Conservation (phyloP, 2,888 invertebrate species). For the Melinopterus prodromus region DNA sequence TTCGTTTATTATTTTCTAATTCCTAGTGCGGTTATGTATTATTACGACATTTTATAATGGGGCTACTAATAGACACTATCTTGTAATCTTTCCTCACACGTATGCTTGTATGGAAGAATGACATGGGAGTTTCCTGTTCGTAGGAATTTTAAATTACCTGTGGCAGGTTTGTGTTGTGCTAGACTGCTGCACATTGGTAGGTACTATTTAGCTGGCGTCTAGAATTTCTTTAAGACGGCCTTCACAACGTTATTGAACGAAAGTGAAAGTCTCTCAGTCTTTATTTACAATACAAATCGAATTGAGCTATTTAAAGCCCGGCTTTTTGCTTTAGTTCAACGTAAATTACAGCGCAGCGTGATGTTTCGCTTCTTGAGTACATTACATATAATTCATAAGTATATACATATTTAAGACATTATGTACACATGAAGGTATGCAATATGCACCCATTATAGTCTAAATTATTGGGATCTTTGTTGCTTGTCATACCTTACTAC, state of each 20-base stretch:
- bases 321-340: neutral
- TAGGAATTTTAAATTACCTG: neutral
- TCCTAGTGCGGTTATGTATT: neutral
- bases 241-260: neutral
- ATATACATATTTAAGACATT: too few species aligned
- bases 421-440: too few species aligned
- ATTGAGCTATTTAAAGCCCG: neutral
- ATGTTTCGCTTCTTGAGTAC: too few species aligned
- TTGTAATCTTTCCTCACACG: neutral
- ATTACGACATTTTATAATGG: neutral
- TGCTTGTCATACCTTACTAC: too few species aligned
- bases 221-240: neutral
- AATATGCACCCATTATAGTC: too few species aligned
- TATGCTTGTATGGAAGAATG: neutral
- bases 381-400: too few species aligned
- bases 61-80: neutral
- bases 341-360: neutral
- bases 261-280: neutral
- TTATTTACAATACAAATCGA: neutral
- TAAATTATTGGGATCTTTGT: too few species aligned
- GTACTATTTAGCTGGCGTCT: neutral
- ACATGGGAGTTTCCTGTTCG: conserved; percentile 4
- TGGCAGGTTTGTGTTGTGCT: neutral
- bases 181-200: neutral
- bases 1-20: neutral